Evolutionary conservation across 2,797 vertebrate genomes (phyloP), one percentile per base, ranked within the genome.

Genomic region (Microtus obscurus): DNA sequence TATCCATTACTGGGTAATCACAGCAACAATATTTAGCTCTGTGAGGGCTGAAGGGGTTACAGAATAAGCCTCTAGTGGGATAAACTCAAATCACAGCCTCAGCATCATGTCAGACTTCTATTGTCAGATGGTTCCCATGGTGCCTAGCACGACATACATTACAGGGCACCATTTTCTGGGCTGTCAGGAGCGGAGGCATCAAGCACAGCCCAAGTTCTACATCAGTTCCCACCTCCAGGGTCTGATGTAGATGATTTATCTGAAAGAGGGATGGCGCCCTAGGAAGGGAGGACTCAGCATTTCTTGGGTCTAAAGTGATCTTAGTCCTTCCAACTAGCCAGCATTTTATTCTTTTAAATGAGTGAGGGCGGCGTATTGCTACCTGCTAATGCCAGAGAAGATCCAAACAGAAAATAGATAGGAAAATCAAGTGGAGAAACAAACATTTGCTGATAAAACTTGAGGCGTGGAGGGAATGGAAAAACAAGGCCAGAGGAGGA

Each of bases 111-210:
- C 45, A 2, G 56, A 23, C 67, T 25, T 37, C 71, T 40, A 0
- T 3, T 11, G 69, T 74, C 31, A 8, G 23, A 14, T 0, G 5
- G 25, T 56, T 13, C 40, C 71, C 40, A 7, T 1, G 27, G 19
- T 2, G 6, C 23, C 56, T 82, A 3, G 1, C 9, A 0, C 6
- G 4, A 29, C 3, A 10, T 56, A 5, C 12, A 1, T 14, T 43
- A 34, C 27, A 13, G 6, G 37, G 5, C 51, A 5, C 25, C 6
- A 0, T 45, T 80, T 81, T 56, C 76, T 1, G 8, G 12, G 27
- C 43, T 83, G 40, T 65, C 61, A 34, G 17, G 13, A 19, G 34
- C 1, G 8, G 48, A 29, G 67, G 5, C 67, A 29, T 51, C 61
- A 11, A 11, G 45, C 5, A 31, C 11, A 37, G 78, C 29, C 53